A percentile compares a stretch with the other conserved stretches of the same genome.
Conservation (phyloP, 2,888 invertebrate genomes). For the Subacronicta megacephala region DNA sequence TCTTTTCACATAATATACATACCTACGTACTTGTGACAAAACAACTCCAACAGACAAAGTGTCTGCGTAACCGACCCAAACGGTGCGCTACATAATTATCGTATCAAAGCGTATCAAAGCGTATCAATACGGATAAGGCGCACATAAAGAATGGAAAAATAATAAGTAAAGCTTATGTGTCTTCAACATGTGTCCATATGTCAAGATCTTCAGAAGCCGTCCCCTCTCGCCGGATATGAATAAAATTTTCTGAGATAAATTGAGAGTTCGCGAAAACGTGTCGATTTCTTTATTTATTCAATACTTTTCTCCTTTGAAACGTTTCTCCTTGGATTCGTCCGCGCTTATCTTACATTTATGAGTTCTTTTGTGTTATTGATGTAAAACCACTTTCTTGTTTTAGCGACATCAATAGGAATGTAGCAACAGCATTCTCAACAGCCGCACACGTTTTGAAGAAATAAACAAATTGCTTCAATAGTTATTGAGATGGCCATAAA, state of each 20-base stretch:
- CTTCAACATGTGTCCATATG: constrained; percentile 79
- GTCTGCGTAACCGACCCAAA: constrained; percentile 46
- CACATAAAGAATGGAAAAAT: constrained; percentile 63
- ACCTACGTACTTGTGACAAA: constrained; percentile 52
- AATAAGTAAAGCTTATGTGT: constrained; percentile 75
- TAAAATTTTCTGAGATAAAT: constrained; percentile 86
- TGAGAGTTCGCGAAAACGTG: constrained; percentile 86
- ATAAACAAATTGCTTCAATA: constrained; percentile 15
- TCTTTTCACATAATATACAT: constrained; percentile 77
- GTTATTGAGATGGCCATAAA: constrained; percentile 7
- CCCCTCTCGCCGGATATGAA: constrained; percentile 82
- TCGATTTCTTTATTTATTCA: constrained; percentile 88
- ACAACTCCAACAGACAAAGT: constrained; percentile 44
- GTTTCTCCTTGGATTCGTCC: constrained; percentile 77
- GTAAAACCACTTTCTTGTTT: constrained; percentile 71
- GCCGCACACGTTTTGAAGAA: constrained; percentile 13
- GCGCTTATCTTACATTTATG: constrained; percentile 82
- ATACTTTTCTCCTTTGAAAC: constrained; percentile 83
- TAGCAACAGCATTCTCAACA: constrained; percentile 32
- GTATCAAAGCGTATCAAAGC: constrained; percentile 44
- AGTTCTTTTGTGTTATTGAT: constrained; percentile 77
- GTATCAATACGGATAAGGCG: constrained; percentile 38
- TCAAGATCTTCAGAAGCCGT: constrained; percentile 78
- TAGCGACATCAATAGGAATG: constrained; percentile 61
- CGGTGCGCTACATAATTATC: constrained; percentile 43